Conservation (phyloP, 2,888 invertebrate genomes). For the Hyalella azteca region DNA sequence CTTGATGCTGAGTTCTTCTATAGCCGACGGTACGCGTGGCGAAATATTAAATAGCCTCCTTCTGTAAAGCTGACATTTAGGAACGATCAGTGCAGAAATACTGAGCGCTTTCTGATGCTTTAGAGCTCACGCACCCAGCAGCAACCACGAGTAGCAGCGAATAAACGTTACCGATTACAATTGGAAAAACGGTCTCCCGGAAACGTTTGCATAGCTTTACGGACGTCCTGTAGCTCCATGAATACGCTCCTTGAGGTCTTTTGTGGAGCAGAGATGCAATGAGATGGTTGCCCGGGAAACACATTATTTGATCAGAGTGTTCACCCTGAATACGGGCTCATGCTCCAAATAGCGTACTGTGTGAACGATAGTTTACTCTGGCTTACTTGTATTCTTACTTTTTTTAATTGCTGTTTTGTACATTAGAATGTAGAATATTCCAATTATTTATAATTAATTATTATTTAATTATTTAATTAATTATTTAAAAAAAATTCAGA, state of each 20-base stretch:
- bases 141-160: slow-evolving; percentile 2
- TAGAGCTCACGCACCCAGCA: neutral
- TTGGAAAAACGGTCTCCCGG: slow-evolving; percentile 1
- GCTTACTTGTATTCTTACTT: too few species aligned
- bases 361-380: too few species aligned
- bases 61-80: neutral
- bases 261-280: too few species aligned
- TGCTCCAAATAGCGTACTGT: too few species aligned
- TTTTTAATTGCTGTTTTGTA: too few species aligned
- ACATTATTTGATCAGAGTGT: too few species aligned
- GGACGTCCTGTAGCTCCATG: neutral
- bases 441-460: too few species aligned
- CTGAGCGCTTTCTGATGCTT: neutral
- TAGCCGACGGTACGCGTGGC: neutral
- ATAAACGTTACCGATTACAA: neutral
- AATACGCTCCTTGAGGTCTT: neutral
- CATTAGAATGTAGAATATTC: too few species aligned
- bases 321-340: too few species aligned
- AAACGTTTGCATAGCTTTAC: neutral
- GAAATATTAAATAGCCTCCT: neutral
- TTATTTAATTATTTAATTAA: too few species aligned
- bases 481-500: too few species aligned
- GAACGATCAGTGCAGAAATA: slow-evolving; percentile 20
- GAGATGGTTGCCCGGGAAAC: too few species aligned
- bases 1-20: neutral